Evolutionary conservation across 2,113 vertebrate genomes (phyloP).

Genomic region (Lycocorax pyrrhopterus): DNA sequence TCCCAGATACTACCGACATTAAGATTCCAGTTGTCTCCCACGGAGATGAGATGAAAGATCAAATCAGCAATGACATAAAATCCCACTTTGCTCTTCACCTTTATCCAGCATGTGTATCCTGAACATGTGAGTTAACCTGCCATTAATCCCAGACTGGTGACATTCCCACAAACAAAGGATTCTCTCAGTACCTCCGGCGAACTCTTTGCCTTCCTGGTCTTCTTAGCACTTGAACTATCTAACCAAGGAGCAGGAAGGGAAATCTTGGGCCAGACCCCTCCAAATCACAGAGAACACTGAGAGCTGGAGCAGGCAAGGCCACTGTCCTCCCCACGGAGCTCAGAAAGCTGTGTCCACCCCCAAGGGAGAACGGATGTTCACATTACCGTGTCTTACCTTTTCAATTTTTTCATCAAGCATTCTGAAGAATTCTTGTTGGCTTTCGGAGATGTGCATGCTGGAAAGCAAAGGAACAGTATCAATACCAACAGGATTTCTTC

Average conservation of each 20-base stretch:
- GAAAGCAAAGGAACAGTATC: slow-evolving; percentile 42
- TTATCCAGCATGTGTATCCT: neutral
- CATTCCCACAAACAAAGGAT: neutral
- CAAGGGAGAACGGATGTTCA: accelerated
- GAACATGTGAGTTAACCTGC: neutral
- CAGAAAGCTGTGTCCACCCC: neutral
- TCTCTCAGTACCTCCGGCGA: neutral
- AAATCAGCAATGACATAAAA: neutral
- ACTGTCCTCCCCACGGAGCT: neutral
- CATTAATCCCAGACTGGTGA: neutral
- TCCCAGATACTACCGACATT: neutral
- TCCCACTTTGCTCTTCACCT: neutral
- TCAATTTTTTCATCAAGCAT: slow-evolving; percentile 99
- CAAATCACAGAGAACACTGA: neutral
- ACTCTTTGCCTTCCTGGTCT: neutral
- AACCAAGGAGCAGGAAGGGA: neutral
- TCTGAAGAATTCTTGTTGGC: slow-evolving; percentile 99
- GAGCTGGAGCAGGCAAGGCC: neutral
- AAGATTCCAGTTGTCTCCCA: neutral
- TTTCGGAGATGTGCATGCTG: slow-evolving; percentile 99
- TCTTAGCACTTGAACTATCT: neutral
- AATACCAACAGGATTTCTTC: neutral
- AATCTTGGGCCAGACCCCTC: neutral
- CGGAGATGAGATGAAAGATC: neutral
- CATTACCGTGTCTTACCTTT: slow-evolving; percentile 78